A percentile compares a stretch with the other conserved stretches of the same genome.
phyloP scores from a whole-genome alignment of 2,113 vertebrate species.

The Lepus timidus region DNA sequence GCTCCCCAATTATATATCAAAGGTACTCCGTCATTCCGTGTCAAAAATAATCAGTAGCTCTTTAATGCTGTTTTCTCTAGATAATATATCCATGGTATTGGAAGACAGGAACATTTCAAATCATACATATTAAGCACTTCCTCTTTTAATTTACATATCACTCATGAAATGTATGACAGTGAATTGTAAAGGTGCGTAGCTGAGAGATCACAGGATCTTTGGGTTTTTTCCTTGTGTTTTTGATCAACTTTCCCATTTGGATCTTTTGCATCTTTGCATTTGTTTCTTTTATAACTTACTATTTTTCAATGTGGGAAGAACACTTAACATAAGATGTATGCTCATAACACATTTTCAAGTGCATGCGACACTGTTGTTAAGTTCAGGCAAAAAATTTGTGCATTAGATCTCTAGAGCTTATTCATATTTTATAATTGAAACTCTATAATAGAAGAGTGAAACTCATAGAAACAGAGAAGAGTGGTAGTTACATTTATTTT shows the following conservation, averaged over 20 bases:
- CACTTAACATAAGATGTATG: neutral
- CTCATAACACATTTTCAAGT: neutral
- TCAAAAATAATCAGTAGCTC: conserved; percentile 81
- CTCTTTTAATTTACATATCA: conserved; percentile 9
- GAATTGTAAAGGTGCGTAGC: neutral
- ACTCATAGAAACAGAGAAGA: neutral
- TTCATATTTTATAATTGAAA: neutral
- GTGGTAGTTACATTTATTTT: neutral
- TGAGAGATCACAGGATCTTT: neutral
- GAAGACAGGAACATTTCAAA: neutral
- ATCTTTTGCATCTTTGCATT: neutral
- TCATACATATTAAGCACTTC: neutral
- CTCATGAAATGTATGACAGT: neutral
- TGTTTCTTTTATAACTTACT: neutral
- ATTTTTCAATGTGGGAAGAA: neutral
- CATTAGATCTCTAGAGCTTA: neutral
- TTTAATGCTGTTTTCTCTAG: conserved; percentile 48
- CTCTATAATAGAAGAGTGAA: neutral
- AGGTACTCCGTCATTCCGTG: conserved; percentile 79
- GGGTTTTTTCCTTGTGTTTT: neutral
- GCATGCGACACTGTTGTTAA: neutral
- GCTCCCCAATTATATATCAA: conserved; percentile 84
- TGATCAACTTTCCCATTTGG: neutral
- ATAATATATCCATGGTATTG: neutral
- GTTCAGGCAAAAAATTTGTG: neutral